These are phyloP conservation scores for Tonatia bakeri DNA, from an alignment of 2,113 vertebrate genomes.

Conservation along the genomic window DNA sequence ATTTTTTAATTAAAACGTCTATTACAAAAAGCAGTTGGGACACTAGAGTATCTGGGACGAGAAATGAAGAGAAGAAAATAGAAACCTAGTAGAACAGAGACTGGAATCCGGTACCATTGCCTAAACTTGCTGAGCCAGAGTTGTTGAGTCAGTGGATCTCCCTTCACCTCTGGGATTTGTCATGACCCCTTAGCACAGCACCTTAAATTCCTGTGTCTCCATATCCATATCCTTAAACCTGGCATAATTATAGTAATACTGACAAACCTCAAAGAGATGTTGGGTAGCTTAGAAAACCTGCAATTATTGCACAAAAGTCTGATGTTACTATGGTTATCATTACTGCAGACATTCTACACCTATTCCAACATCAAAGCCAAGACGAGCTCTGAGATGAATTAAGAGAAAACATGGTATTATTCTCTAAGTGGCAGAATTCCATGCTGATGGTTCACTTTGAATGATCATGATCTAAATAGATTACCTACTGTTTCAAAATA, in stretches of 20 bases:
- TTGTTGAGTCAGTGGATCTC: neutral
- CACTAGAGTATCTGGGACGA: neutral
- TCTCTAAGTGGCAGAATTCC: neutral
- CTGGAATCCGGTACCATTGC: neutral
- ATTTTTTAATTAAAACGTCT: neutral
- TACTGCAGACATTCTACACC: neutral
- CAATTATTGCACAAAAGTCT: constrained; percentile 47
- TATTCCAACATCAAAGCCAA: constrained; percentile 47
- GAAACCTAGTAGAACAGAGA: neutral
- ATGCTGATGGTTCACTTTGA: neutral
- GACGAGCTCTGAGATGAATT: neutral
- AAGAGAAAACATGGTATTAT: constrained; percentile 2
- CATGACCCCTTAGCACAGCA: neutral
- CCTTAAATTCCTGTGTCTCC: neutral
- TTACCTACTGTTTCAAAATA: neutral
- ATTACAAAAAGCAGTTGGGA: neutral
- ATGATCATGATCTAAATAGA: neutral
- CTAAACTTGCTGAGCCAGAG: neutral
- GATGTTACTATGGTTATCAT: neutral
- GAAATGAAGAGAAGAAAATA: neutral
- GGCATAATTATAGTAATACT: constrained; percentile 53
- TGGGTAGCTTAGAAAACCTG: constrained; percentile 22
- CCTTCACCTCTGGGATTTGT: constrained; percentile 24
- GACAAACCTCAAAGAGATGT: constrained; percentile 38
- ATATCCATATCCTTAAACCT: constrained; percentile 26